A percentile compares a stretch with the other conserved stretches of the same genome.
phyloP scores from a whole-genome alignment of 2,888 invertebrate genomes.

The Thereva nobilitata region DNA sequence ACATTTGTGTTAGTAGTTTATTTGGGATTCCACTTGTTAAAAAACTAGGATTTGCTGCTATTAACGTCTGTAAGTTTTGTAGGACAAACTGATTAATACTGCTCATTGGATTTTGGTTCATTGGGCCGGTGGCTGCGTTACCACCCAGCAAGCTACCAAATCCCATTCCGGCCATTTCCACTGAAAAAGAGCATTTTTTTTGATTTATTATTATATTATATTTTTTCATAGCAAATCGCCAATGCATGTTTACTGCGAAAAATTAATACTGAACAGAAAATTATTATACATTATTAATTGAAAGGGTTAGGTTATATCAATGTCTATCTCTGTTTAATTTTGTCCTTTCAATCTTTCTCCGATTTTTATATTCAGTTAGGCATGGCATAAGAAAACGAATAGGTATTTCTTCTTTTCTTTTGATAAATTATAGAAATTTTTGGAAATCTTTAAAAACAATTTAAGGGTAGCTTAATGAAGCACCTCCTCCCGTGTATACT shows the following conservation, averaged over 20 bases:
- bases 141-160: constrained; percentile 54
- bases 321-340: no score
- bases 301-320: no score
- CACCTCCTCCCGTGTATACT: no score
- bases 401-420: background rate
- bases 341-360: no score
- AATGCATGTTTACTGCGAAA: constrained; percentile 5
- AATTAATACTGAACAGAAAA: background rate
- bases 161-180: constrained; percentile 68
- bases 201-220: background rate
- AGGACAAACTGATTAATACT: constrained; percentile 52
- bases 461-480: no score
- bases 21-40: constrained; percentile 59
- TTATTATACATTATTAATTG: no score
- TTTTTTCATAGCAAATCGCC: constrained; percentile 6
- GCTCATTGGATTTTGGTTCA: constrained; percentile 45
- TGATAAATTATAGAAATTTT: no score
- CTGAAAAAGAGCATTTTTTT: constrained; percentile 52
- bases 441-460: no score
- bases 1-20: constrained; percentile 65
- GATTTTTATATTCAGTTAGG: no score
- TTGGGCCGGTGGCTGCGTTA: constrained; percentile 38
- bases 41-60: constrained; percentile 56
- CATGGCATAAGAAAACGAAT: background rate
- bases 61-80: constrained; percentile 55